phyloP scores from a whole-genome alignment of 1,140 invertebrate species.

The Pseudachorutes palmiensis region DNA sequence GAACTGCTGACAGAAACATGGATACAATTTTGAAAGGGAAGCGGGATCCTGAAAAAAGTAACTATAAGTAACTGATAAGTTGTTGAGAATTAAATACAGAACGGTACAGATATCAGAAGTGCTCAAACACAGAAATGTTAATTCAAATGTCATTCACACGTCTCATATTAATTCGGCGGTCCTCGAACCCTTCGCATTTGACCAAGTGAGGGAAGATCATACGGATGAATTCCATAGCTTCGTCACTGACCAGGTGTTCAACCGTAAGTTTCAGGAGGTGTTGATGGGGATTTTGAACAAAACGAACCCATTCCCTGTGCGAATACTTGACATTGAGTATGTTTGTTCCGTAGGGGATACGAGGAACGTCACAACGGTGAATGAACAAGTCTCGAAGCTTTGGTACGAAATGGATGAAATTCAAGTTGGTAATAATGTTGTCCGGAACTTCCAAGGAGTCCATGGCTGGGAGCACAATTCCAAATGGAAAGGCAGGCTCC shows the following conservation, averaged over 20 bases:
- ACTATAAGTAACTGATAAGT: too few species aligned
- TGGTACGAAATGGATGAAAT: neutral
- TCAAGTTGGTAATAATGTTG: neutral
- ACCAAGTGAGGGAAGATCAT: neutral
- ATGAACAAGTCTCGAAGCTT: neutral
- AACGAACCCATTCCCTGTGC: neutral
- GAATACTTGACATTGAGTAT: neutral
- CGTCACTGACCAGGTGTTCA: neutral
- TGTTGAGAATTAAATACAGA: neutral
- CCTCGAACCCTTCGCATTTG: neutral
- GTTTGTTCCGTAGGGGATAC: neutral
- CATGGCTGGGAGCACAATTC: neutral
- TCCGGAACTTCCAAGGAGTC: neutral
- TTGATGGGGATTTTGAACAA: neutral
- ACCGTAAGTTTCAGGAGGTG: neutral
- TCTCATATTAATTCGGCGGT: slow-evolving; percentile 13
- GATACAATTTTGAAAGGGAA: too few species aligned
- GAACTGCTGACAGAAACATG: too few species aligned
- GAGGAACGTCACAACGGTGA: neutral
- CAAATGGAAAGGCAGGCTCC: neutral
- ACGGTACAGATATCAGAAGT: too few species aligned
- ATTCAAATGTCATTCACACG: too few species aligned
- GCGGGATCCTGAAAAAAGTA: too few species aligned
- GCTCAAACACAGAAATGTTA: too few species aligned
- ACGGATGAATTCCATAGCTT: neutral